Evolutionary conservation across 2,113 vertebrate species (phyloP).

Genomic region (Syngnathus floridae): DNA sequence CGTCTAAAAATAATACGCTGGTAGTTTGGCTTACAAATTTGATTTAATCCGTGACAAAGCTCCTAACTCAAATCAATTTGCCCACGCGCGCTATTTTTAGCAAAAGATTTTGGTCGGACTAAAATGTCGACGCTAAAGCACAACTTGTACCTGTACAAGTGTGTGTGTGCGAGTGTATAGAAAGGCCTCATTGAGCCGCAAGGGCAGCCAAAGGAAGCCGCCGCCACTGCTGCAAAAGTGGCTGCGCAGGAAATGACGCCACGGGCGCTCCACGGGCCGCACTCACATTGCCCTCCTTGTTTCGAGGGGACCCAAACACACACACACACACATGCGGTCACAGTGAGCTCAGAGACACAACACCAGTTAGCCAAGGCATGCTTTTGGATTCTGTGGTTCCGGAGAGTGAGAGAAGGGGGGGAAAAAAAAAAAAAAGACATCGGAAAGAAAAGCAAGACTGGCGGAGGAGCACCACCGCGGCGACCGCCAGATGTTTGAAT

Average conservation of each 20-base stretch:
- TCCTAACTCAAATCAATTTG: too few relatives aligned
- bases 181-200: constrained; percentile 68
- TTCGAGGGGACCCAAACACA: constrained; percentile 37
- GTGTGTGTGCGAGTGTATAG: constrained; percentile 42
- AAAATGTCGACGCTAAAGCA: constrained; percentile 2
- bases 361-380: constrained; percentile 51
- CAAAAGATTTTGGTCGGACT: too few relatives aligned
- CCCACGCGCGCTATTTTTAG: too few relatives aligned
- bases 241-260: constrained; percentile 74
- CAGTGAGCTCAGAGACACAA: constrained; percentile 61
- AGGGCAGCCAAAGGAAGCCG: constrained; percentile 65
- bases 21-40: too few relatives aligned
- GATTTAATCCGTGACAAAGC: too few relatives aligned
- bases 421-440: neutral
- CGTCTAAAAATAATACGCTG: too few relatives aligned
- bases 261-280: constrained; percentile 55
- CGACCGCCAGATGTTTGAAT: constrained; percentile 1
- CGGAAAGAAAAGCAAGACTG: constrained; percentile 57
- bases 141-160: constrained; percentile 8
- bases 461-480: constrained; percentile 32
- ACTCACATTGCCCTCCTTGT: constrained; percentile 68
- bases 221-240: constrained; percentile 52
- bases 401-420: constrained; percentile 22
- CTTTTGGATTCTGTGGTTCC: constrained; percentile 61
- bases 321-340: constrained; percentile 54